phyloP scores from a whole-genome alignment of 2,797 vertebrate genomes.

The Gephyroberyx darwinii region DNA sequence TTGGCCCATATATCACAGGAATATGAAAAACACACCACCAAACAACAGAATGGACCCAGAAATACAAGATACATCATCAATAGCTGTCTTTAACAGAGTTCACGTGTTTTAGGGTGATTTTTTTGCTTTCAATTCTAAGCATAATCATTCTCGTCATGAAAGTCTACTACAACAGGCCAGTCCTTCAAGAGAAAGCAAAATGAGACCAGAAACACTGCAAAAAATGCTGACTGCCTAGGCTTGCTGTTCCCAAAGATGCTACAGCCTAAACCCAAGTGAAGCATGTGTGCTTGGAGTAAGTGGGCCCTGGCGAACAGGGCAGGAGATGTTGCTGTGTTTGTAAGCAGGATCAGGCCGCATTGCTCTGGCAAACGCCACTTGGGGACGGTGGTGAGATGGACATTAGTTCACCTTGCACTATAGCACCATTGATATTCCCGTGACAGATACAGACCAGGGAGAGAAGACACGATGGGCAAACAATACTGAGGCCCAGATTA shows the following conservation, averaged over 20 bases:
- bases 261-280: neutral
- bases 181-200: neutral
- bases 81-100: no score
- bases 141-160: no score
- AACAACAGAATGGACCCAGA: no score
- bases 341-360: neutral
- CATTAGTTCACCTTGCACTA: constrained; percentile 38
- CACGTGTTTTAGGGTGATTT: no score
- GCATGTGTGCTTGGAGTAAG: neutral
- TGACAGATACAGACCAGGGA: constrained; percentile 60
- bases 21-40: no score
- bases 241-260: neutral
- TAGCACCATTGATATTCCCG: constrained; percentile 55
- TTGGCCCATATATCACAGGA: no score
- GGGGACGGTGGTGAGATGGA: constrained; percentile 14
- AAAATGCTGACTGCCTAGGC: neutral
- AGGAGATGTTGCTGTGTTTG: constrained; percentile 8
- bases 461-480: constrained; percentile 44
- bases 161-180: neutral
- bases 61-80: no score
- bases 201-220: no score
- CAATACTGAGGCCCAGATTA: constrained; percentile 45
- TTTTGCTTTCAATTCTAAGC: no score
- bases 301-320: neutral
- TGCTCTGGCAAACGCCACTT: neutral